Base-by-base conservation (phyloP, 2,888 invertebrate genomes). In the Chrysopilus asiliformis region DNA sequence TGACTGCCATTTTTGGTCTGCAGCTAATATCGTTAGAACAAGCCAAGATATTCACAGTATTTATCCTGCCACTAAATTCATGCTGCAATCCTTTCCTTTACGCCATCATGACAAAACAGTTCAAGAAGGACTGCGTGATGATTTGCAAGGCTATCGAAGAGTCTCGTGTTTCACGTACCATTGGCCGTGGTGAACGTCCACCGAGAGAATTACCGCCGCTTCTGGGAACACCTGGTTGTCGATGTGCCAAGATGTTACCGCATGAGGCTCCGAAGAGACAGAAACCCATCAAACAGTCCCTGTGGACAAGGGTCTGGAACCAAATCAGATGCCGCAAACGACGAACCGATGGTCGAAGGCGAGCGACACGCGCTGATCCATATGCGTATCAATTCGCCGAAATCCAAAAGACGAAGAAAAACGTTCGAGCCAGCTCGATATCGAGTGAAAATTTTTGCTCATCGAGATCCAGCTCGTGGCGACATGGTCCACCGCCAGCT, bases 31-130 rank as follows among this genome's bases (percentile, higher is more conserved):
- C 87, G 3, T 69, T 97, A 42, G 93, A 94, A 58, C 87, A 91
- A 64, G 94, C 95, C 31, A 97, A 97, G 68, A 80, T 87, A 48
- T 90, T 87, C 58, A 93, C 93, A 3, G 93, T 97, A 26, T 94
- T 97, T 59, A 82, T 97, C 37, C 68, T 95, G 49, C 95, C 97
- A 2, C 67, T 97, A 44, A 97, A 97, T 65, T 89, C 90, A 10
- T 95, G 94, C 63, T 93, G 94, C 65, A 97, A 97, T 66, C 97
- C 97, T 1, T 95, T 95, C 60, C 73, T 97, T 18, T 97, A 97
- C 61, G 95, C 95, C 34, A 94, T 95, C 49, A 76, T 95, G 53
- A 95, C 95, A 6, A 94, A 95, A 58, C 93, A 94, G 61, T 94
- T 94, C 63, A 94, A 94, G 64, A 90, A 91, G 64, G 94, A 95